Percentiles rank a stretch among this genome's conserved stretches.
These are phyloP conservation scores for Leucopsar rothschildi DNA, from an alignment of 2,113 vertebrate genomes.

Conservation along the genomic window DNA sequence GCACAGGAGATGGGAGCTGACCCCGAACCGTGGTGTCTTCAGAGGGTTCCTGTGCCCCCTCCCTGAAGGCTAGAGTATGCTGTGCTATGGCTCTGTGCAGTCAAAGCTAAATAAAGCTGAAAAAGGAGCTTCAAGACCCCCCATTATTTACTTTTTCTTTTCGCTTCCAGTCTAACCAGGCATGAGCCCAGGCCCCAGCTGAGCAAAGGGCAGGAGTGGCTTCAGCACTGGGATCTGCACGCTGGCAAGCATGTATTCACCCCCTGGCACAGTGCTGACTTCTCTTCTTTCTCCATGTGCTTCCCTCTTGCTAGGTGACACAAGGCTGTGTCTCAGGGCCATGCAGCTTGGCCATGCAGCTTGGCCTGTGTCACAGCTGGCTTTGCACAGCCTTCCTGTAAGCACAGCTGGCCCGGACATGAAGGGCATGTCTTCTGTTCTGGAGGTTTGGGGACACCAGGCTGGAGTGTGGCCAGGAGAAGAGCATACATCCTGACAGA, in stretches of 20 bases:
- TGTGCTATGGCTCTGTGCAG: slow-evolving; percentile 28
- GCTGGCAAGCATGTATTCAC: background rate
- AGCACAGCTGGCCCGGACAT: fast-evolving
- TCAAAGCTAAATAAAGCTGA: slow-evolving; percentile 34
- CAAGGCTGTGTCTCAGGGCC: background rate
- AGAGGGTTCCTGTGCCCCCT: background rate
- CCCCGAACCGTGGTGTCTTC: background rate
- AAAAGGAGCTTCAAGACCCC: slow-evolving; percentile 42
- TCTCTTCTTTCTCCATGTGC: background rate
- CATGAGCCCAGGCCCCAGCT: background rate
- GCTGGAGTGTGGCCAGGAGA: background rate
- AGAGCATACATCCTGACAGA: background rate
- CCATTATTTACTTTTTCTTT: slow-evolving; percentile 50
- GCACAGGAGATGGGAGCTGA: slow-evolving; percentile 15
- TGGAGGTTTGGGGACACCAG: background rate
- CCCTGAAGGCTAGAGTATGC: background rate
- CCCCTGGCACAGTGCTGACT: background rate
- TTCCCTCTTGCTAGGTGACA: background rate
- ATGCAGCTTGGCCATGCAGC: background rate
- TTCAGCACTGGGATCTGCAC: background rate
- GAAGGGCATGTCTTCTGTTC: background rate
- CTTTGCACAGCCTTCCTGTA: background rate
- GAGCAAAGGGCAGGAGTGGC: slow-evolving; percentile 1
- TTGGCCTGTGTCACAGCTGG: background rate
- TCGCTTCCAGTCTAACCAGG: slow-evolving; percentile 16